A percentile compares a stretch with the other conserved stretches of the same genome.
These are phyloP conservation scores for Aradophagus sp. DNA, from an alignment of 1,140 invertebrate species.

Conservation along the genomic window DNA sequence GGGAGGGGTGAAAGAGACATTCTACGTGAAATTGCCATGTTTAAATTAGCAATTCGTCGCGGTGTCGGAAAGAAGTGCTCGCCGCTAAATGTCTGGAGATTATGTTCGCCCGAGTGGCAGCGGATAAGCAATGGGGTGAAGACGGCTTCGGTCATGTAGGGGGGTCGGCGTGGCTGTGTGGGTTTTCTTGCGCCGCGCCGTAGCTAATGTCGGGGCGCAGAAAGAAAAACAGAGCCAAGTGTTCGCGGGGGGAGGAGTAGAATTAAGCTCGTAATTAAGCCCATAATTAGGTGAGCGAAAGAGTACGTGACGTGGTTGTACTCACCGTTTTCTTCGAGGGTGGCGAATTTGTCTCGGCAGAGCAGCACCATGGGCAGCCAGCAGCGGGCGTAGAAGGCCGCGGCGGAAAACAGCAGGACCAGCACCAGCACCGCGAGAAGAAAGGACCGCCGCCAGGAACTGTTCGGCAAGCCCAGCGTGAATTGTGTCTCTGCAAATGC, in stretches of 20 bases:
- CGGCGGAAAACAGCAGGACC: constrained; percentile 64
- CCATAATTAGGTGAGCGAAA: constrained; percentile 50
- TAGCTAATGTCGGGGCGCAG: too few species aligned
- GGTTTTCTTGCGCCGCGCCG: too few species aligned
- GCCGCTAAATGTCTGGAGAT: constrained; percentile 40
- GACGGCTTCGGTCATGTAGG: constrained; percentile 13
- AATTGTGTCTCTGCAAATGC: constrained; percentile 67
- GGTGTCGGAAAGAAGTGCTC: constrained; percentile 24
- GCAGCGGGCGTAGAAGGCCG: constrained; percentile 69
- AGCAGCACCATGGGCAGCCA: constrained; percentile 67
- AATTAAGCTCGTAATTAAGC: constrained; percentile 57
- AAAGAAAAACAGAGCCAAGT: background rate
- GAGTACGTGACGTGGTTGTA: constrained; percentile 53
- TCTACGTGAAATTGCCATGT: constrained; percentile 31
- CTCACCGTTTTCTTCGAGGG: constrained; percentile 71
- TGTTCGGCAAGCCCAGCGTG: constrained; percentile 63
- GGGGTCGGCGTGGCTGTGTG: background rate
- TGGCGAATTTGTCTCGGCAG: constrained; percentile 69
- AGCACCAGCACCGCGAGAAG: constrained; percentile 65
- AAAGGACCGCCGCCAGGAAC: constrained; percentile 68
- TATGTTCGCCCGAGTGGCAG: constrained; percentile 21
- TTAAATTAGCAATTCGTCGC: constrained; percentile 45
- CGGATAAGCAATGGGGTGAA: constrained; percentile 31
- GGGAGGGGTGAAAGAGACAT: constrained; percentile 26
- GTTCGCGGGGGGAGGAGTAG: constrained; percentile 25